These are phyloP conservation scores for Resseliella maxima DNA, from an alignment of 2,888 invertebrate genomes.

Conservation along the genomic window DNA sequence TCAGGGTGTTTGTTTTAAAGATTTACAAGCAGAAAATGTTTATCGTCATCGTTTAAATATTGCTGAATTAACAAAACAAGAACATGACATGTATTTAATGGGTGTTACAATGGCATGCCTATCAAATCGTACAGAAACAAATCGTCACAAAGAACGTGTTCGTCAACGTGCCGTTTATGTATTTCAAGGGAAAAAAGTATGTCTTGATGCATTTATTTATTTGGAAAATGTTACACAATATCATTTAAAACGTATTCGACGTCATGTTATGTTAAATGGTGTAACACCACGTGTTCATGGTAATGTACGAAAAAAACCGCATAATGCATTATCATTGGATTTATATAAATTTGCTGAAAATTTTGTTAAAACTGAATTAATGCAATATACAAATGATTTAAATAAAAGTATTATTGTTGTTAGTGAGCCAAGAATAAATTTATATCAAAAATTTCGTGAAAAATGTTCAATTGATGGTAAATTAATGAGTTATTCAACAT, in stretches of 20 bases:
- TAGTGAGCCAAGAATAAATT: constrained; percentile 74
- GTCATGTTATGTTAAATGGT: constrained; percentile 82
- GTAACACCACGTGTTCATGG: constrained; percentile 83
- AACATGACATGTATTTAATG: constrained; percentile 87
- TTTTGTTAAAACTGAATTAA: constrained; percentile 79
- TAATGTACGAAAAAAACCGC: constrained; percentile 83
- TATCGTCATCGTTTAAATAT: constrained; percentile 82
- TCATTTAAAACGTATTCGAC: constrained; percentile 80
- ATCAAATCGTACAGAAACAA: constrained; percentile 74
- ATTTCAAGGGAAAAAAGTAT: constrained; percentile 81
- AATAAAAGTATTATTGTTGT: constrained; percentile 70
- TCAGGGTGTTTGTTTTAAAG: constrained; percentile 80
- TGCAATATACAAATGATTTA: constrained; percentile 71
- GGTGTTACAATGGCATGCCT: constrained; percentile 86
- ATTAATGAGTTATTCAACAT: constrained; percentile 83
- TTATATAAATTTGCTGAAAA: constrained; percentile 83
- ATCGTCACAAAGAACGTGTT: constrained; percentile 78
- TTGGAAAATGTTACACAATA: constrained; percentile 84
- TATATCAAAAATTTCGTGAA: constrained; percentile 77
- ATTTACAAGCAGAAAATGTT: constrained; percentile 79
- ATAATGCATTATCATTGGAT: constrained; percentile 82
- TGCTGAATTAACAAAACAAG: constrained; percentile 82
- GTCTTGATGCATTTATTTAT: constrained; percentile 82
- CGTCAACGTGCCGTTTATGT: constrained; percentile 80
- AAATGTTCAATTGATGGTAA: constrained; percentile 67